Percentiles rank a stretch among this genome's conserved stretches.
Evolutionary conservation across 2,113 vertebrate genomes (phyloP).

Genomic region (Poeciliopsis turrubarensis): DNA sequence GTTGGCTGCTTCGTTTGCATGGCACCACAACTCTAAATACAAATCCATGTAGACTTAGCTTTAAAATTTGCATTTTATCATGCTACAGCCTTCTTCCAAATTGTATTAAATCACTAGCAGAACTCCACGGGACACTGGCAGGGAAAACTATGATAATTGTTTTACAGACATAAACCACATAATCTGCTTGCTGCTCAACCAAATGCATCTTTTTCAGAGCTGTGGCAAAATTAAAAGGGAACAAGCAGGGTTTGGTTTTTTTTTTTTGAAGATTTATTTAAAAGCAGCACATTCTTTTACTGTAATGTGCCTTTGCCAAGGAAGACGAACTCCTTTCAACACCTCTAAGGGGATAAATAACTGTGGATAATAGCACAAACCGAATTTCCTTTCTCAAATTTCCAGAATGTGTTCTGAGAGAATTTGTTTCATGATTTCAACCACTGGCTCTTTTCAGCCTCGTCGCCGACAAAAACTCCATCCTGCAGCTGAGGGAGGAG

Average conservation of each 20-base stretch:
- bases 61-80: not conserved
- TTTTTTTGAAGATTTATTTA: not conserved
- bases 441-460: slow-evolving; percentile 71
- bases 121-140: not conserved
- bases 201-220: not conserved
- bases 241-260: not conserved
- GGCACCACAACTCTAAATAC: not conserved
- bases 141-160: not conserved
- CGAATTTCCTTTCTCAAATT: not conserved
- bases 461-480: slow-evolving; percentile 76
- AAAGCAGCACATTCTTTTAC: not conserved
- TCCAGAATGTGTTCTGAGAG: not conserved
- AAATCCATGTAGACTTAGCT: not conserved
- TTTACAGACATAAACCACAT: not conserved
- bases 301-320: not conserved
- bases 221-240: not conserved
- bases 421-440: not conserved
- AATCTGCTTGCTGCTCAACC: not conserved
- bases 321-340: not conserved
- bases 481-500: slow-evolving; percentile 84
- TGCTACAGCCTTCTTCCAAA: too few relatives aligned
- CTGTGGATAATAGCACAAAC: not conserved
- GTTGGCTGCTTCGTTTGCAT: not conserved
- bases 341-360: not conserved
- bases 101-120: not conserved